Conservation (phyloP, 2,113 vertebrate species). For the Hepsetus odoe region DNA sequence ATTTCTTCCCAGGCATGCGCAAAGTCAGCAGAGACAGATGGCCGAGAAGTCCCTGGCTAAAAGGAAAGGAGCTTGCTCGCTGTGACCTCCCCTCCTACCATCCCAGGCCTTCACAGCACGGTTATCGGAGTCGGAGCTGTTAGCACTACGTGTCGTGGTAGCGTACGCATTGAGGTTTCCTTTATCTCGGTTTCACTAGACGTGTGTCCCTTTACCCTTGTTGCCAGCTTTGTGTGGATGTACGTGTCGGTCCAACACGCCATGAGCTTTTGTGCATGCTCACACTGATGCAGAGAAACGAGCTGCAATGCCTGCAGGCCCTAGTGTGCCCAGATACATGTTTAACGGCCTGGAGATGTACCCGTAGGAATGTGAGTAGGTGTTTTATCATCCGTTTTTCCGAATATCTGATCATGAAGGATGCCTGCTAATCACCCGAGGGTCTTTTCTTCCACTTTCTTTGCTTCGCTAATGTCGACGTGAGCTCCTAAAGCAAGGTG, state of each 20-base stretch:
- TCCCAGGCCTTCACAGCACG: constrained; percentile 21
- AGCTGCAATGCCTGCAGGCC: neutral
- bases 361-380: neutral
- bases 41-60: constrained; percentile 88
- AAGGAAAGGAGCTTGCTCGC: constrained; percentile 65
- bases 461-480: constrained; percentile 2
- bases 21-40: constrained; percentile 93
- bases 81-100: constrained; percentile 32
- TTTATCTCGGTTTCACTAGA: constrained; percentile 26
- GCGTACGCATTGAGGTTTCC: neutral
- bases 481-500: neutral
- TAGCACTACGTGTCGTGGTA: constrained; percentile 28
- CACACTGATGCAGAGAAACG: constrained; percentile 27
- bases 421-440: neutral
- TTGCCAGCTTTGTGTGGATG: constrained; percentile 41
- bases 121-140: constrained; percentile 45
- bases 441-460: neutral
- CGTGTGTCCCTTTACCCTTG: constrained; percentile 24
- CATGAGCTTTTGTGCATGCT: constrained; percentile 38
- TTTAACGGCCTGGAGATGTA: neutral
- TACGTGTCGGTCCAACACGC: constrained; percentile 39
- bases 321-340: neutral
- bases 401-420: neutral
- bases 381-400: neutral
- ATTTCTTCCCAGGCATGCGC: constrained; percentile 81